These are phyloP conservation scores for Elanus axillaris DNA, from an alignment of 2,113 vertebrate genomes.

Conservation along the genomic window DNA sequence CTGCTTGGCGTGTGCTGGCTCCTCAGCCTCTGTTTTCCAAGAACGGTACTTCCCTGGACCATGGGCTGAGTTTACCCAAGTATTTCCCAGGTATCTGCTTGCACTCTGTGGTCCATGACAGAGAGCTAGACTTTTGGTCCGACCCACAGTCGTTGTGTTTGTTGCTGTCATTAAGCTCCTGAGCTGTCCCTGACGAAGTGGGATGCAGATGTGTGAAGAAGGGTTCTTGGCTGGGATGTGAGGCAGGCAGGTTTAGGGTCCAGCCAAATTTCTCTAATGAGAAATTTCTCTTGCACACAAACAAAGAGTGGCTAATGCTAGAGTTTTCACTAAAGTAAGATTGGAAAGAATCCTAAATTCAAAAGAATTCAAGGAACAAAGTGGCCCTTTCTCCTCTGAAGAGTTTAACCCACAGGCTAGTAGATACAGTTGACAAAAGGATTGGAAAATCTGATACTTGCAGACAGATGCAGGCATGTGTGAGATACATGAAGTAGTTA, in stretches of 20 bases:
- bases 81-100: neutral
- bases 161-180: neutral
- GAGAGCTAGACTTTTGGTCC: neutral
- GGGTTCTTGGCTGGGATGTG: neutral
- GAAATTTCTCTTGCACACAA: neutral
- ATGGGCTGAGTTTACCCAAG: neutral
- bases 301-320: neutral
- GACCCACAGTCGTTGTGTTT: neutral
- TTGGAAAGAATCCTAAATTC: neutral
- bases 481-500: neutral
- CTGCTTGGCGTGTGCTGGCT: rapidly evolving
- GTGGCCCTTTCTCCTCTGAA: neutral
- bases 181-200: neutral
- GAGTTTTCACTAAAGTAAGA: neutral
- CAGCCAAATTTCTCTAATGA: neutral
- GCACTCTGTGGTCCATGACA: rapidly evolving
- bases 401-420: neutral
- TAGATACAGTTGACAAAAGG: neutral
- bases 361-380: neutral
- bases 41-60: neutral
- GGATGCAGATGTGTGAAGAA: neutral
- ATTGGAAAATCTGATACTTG: neutral
- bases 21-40: neutral
- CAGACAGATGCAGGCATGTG: neutral
- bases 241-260: neutral